Evolutionary conservation across 1,140 invertebrate genomes (phyloP), one percentile per base, ranked within the genome.

Genomic region (Latrodectus geometricus): DNA sequence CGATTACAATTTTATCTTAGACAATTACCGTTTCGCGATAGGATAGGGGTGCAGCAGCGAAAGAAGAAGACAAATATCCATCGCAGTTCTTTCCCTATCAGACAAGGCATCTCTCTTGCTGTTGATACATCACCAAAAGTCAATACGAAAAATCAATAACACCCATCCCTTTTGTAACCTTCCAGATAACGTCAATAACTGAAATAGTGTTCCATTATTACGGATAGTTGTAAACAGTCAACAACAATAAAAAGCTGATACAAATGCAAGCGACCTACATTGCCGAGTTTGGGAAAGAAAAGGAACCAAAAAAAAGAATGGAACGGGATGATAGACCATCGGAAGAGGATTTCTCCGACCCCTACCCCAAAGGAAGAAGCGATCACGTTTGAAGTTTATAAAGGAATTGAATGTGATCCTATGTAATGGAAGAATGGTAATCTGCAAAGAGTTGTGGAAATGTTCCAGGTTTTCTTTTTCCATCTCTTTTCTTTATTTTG

Each of bases 301-400:
- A 61, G 54, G 17, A 61, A 14, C 17, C 2, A 17, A 8, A 61
- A 61, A 14, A 11, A 17, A 61, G 54, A 14, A 14, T 61, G 17
- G 54, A 61, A 61, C 54, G 54, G 17, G 11, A 14, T 61, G 11
- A 61, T 61, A 11, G 54, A 61, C 54, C 54, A 61, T 14, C 11
- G 17, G 54, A 61, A 61, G 11, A 35, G 35, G 35, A 35, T 3
- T 35, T 35, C 35, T 35, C 35, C 35, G 5, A 5, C 35, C 35
- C 35, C 35, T 35, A 35, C 35, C 35, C 35, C 35, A 5, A n/a
- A 35, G 35, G 35, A 35, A 35, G 35, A 35, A 35, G 54, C 11
- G 17, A 69, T 69, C 68, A 69, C 68, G 68, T 69, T 69, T 69
- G 68, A 23, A 21, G 68, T 69, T 69, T 69, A 69, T 69, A 69